Conservation (phyloP, 2,888 invertebrate species). For the Papilio demoleus region DNA sequence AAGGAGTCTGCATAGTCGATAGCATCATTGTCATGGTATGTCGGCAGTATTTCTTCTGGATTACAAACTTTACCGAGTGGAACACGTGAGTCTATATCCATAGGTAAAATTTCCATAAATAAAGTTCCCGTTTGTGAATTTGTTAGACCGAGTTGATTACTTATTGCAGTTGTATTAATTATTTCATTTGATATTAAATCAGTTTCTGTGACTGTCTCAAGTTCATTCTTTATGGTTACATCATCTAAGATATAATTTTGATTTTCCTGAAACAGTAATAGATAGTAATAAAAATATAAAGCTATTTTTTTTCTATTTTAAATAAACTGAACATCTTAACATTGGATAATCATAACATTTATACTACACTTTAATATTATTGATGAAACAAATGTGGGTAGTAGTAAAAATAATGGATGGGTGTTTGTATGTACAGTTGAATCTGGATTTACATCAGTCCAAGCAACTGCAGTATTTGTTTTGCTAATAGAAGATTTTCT, state of each 20-base stretch:
- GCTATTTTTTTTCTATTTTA: too few relatives aligned
- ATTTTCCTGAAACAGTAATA: slow-evolving; percentile 50
- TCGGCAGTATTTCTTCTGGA: slow-evolving; percentile 72
- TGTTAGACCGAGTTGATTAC: slow-evolving; percentile 64
- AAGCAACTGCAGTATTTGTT: too few relatives aligned
- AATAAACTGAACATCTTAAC: too few relatives aligned
- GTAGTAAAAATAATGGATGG: too few relatives aligned
- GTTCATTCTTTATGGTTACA: slow-evolving; percentile 63
- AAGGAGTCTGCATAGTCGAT: slow-evolving; percentile 61
- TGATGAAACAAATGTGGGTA: too few relatives aligned
- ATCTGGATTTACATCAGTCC: too few relatives aligned
- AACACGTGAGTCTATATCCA: slow-evolving; percentile 47
- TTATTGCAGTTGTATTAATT: slow-evolving; percentile 69
- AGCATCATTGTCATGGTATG: slow-evolving; percentile 48
- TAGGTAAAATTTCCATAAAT: slow-evolving; percentile 72
- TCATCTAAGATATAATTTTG: slow-evolving; percentile 46
- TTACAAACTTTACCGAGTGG: slow-evolving; percentile 56
- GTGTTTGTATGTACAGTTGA: too few relatives aligned
- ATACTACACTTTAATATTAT: too few relatives aligned
- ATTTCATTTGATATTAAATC: slow-evolving; percentile 73
- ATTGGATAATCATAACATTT: too few relatives aligned
- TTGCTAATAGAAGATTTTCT: too few relatives aligned
- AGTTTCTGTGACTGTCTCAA: slow-evolving; percentile 69
- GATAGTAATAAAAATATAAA: neutral
- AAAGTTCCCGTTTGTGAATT: slow-evolving; percentile 69